Percentiles rank a stretch among this genome's conserved stretches.
Evolutionary conservation across 2,888 invertebrate species (phyloP).

Genomic region (Gymnoscelis rufifasciata): DNA sequence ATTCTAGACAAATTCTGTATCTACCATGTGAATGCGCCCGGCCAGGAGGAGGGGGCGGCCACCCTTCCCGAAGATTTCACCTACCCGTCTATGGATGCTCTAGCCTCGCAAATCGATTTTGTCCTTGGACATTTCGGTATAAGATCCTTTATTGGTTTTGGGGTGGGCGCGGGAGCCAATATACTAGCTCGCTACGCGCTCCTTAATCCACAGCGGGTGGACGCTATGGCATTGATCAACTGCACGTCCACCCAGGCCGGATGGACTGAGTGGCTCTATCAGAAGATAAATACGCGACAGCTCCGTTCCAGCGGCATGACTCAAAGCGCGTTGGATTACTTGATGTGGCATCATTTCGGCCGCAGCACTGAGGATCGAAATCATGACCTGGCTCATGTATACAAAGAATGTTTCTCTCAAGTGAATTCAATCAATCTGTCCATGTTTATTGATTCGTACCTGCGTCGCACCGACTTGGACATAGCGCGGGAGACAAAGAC

Average conservation of each 20-base stretch:
- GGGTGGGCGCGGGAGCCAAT: conserved; percentile 98
- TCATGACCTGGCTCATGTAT: conserved; percentile 95
- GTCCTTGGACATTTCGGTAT: conserved; percentile 94
- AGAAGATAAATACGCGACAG: conserved; percentile 95
- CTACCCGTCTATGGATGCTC: conserved; percentile 97
- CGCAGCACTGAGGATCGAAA: conserved; percentile 92
- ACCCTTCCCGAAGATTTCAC: conserved; percentile 92
- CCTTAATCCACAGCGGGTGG: conserved; percentile 90
- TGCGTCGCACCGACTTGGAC: conserved; percentile 93
- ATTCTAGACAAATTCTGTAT: conserved; percentile 96
- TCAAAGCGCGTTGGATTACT: conserved; percentile 94
- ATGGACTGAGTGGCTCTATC: conserved; percentile 99
- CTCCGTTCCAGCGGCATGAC: conserved; percentile 94
- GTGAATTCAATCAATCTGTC: conserved; percentile 97
- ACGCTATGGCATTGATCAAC: conserved; percentile 95
- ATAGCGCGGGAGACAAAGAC: conserved; percentile 83
- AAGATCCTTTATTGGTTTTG: conserved; percentile 96
- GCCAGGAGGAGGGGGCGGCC: conserved; percentile 97
- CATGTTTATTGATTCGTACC: conserved; percentile 95
- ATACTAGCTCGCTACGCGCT: conserved; percentile 95
- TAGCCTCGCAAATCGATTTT: conserved; percentile 93
- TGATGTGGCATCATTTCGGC: conserved; percentile 99
- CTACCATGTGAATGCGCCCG: conserved; percentile 98
- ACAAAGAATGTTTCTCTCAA: conserved; percentile 95
- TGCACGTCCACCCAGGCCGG: conserved; percentile 95